Percentiles rank a stretch among this genome's conserved stretches.
These are phyloP conservation scores for Drosophila kepulauana DNA, from an alignment of 1,140 invertebrate species.

Conservation along the genomic window DNA sequence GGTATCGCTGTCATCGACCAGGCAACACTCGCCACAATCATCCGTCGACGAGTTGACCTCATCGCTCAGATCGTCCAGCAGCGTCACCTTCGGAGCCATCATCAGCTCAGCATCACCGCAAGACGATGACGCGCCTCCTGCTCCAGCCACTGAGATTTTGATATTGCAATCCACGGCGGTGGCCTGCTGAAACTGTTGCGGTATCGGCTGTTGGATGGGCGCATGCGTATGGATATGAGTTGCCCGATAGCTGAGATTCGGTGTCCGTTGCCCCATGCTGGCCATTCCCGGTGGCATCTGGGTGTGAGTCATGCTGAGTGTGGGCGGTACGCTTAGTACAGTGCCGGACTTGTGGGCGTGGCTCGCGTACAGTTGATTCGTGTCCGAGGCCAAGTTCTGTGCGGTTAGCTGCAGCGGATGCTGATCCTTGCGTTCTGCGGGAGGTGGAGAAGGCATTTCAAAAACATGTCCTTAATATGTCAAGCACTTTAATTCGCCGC, in stretches of 20 bases:
- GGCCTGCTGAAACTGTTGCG: constrained; percentile 45
- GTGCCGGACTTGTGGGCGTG: constrained; percentile 48
- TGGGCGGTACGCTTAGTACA: constrained; percentile 75
- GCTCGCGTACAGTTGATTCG: constrained; percentile 60
- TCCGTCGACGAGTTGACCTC: constrained; percentile 72
- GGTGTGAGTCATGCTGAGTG: constrained; percentile 72
- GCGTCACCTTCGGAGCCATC: constrained; percentile 73
- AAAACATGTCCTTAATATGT: constrained; percentile 26
- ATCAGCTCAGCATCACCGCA: constrained; percentile 40
- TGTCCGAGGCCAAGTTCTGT: constrained; percentile 73
- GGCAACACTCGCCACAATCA: constrained; percentile 72
- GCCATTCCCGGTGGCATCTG: constrained; percentile 79
- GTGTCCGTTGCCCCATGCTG: constrained; percentile 74
- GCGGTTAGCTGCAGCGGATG: constrained; percentile 74
- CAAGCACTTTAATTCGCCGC: background rate
- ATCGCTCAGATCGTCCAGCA: constrained; percentile 75
- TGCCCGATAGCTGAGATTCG: constrained; percentile 68
- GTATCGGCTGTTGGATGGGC: constrained; percentile 70
- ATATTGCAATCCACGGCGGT: constrained; percentile 60
- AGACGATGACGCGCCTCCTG: background rate
- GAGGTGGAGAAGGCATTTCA: constrained; percentile 10
- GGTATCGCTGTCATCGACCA: constrained; percentile 75
- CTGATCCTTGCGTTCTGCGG: constrained; percentile 77
- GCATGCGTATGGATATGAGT: constrained; percentile 51
- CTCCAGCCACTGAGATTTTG: constrained; percentile 65